Percentiles rank a stretch among this genome's conserved stretches.
These are phyloP conservation scores for Corythaixoides concolor DNA, from an alignment of 2,113 vertebrate genomes.

Conservation along the genomic window DNA sequence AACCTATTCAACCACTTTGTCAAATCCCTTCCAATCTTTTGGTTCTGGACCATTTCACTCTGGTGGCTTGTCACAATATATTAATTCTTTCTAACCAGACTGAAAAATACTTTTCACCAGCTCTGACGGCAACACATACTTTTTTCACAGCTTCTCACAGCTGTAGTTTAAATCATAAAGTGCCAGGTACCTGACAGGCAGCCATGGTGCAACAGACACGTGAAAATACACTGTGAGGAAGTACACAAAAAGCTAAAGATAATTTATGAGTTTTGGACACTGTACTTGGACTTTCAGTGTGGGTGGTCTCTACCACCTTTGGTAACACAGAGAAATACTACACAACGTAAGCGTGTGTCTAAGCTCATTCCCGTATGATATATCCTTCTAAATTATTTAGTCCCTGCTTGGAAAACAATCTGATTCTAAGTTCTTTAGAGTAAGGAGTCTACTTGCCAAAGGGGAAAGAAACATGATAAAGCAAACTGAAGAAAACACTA, in stretches of 20 bases:
- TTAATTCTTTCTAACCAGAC: background rate
- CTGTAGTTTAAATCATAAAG: background rate
- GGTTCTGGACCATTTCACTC: background rate
- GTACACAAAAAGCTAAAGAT: background rate
- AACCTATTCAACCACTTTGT: background rate
- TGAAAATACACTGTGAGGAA: background rate
- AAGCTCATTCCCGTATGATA: background rate
- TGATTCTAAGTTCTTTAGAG: background rate
- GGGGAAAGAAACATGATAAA: background rate
- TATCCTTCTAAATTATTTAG: background rate
- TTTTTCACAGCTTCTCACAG: background rate
- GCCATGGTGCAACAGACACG: background rate
- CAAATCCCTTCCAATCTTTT: background rate
- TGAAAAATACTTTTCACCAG: background rate
- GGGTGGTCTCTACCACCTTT: background rate
- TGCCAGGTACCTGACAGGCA: background rate
- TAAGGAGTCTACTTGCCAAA: background rate
- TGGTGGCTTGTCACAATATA: background rate
- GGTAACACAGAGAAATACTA: background rate
- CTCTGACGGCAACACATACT: background rate
- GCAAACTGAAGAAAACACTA: background rate
- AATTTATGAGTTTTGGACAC: background rate
- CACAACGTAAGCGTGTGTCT: rapidly evolving
- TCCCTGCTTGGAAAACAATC: background rate
- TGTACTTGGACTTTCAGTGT: background rate